Evolutionary conservation across 2,113 vertebrate species (phyloP), one percentile per base, ranked within the genome.

Genomic region (Calypte anna): DNA sequence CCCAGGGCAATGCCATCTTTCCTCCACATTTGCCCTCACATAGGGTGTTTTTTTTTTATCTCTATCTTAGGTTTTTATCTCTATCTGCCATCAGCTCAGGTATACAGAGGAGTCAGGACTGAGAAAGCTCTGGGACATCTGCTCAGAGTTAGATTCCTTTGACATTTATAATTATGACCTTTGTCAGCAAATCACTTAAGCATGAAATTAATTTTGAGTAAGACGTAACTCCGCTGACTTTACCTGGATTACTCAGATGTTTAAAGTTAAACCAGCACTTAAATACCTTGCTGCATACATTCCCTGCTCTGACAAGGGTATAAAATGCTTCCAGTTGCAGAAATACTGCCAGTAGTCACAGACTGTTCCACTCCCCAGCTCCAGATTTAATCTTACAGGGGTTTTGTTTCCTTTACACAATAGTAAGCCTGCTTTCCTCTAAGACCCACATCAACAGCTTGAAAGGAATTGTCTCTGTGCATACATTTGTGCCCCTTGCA

Each of bases 141-240:
- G 91, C 5, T 93, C 91, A 31, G 33, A 90, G 75, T 85, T 93
- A 51, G 11, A 33, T 69, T 55, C 24, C 93, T 77, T 38, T 53
- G 80, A 88, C 95, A 75, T 86, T 73, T 68, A 9, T 70, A 95
- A 93, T 82, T 38, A 85, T 44, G 82, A 94, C 90, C 93, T 94
- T 86, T 93, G 79, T 90, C 91, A 86, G 85, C 87, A 86, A 92
- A 83, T 70, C 72, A 24, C 28, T 74, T 90, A 63, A 93, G 91
- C 95, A 80, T 91, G 85, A 95, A 94, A 96, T 94, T 79, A 31
- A 94, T 58, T 91, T 33, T 80, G 74, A 80, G 82, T 40, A 95
- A 91, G 67, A 82, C 74, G 64, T 44, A 53, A 94, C 64, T 90
- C 85, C 12, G 1, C 87, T 21, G 59, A 16, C 79, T 94, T 88